These are phyloP conservation scores for Drosophila hawaiiensis DNA, from an alignment of 2,888 invertebrate genomes.

Conservation along the genomic window DNA sequence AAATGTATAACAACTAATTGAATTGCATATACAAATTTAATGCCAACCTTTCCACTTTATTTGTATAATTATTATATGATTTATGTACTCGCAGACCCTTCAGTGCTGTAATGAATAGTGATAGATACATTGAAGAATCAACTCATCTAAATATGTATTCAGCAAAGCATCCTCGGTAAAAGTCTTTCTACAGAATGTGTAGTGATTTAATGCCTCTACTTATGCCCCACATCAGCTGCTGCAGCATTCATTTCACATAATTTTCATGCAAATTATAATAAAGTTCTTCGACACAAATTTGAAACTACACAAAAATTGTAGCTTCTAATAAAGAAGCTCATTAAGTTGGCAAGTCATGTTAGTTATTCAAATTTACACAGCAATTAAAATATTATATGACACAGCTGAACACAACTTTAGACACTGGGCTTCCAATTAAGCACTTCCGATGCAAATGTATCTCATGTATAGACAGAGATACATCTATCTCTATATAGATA, in stretches of 20 bases:
- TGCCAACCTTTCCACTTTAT: not conserved
- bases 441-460: conserved; percentile 18
- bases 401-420: not conserved
- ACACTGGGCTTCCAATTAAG: conserved; percentile 32
- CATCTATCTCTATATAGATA: conserved; percentile 6
- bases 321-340: not conserved
- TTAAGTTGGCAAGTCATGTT: not conserved
- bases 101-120: not conserved
- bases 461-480: not conserved
- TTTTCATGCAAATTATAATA: not conserved
- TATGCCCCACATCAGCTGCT: not conserved
- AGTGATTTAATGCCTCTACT: not conserved
- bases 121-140: not conserved
- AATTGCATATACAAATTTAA: not conserved
- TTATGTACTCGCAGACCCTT: not conserved
- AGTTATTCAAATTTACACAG: not conserved
- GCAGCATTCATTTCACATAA: not conserved
- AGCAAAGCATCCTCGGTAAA: not conserved
- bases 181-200: not conserved
- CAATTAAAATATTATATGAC: conserved; percentile 47
- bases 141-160: not conserved
- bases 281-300: not conserved
- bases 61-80: not conserved
- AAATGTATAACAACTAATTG: not conserved
- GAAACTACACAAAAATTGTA: not conserved